A percentile compares a stretch with the other conserved stretches of the same genome.
Evolutionary conservation across 2,888 invertebrate species (phyloP).

Genomic region (Lissocephala sabroskyi): DNA sequence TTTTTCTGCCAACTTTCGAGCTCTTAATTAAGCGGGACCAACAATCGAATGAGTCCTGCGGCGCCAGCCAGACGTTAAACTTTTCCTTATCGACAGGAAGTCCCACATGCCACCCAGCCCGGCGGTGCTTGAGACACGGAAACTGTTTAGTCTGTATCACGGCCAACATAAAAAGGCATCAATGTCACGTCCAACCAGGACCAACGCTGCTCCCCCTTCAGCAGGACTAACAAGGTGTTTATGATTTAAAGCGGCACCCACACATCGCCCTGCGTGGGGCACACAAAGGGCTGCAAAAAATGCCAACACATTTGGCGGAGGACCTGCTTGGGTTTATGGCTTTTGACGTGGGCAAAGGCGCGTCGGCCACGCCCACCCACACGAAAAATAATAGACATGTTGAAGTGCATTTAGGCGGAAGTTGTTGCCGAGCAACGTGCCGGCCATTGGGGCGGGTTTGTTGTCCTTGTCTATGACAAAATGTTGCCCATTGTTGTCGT

Average conservation of each 20-base stretch:
- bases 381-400: conserved; percentile 37
- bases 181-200: conserved; percentile 64
- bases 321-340: conserved; percentile 8
- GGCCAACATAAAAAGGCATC: conserved; percentile 56
- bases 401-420: conserved; percentile 54
- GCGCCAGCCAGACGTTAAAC: background rate
- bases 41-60: too few relatives aligned
- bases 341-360: conserved; percentile 12
- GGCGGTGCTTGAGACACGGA: conserved; percentile 48
- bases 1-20: too few relatives aligned
- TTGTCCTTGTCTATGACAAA: conserved; percentile 15
- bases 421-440: conserved; percentile 37
- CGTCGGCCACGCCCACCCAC: conserved; percentile 5
- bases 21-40: too few relatives aligned
- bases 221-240: conserved; percentile 57
- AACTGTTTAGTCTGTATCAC: conserved; percentile 36
- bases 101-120: conserved; percentile 43
- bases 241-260: conserved; percentile 38
- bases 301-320: conserved; percentile 12
- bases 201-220: conserved; percentile 20
- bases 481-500: conserved; percentile 12
- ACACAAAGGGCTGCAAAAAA: conserved; percentile 51
- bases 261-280: conserved; percentile 20
- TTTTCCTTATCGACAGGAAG: conserved; percentile 54
- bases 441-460: conserved; percentile 7